These are phyloP conservation scores for Actinernus sp. DNA, from an alignment of 92 coral and sea anemone species.

Conservation along the genomic window DNA sequence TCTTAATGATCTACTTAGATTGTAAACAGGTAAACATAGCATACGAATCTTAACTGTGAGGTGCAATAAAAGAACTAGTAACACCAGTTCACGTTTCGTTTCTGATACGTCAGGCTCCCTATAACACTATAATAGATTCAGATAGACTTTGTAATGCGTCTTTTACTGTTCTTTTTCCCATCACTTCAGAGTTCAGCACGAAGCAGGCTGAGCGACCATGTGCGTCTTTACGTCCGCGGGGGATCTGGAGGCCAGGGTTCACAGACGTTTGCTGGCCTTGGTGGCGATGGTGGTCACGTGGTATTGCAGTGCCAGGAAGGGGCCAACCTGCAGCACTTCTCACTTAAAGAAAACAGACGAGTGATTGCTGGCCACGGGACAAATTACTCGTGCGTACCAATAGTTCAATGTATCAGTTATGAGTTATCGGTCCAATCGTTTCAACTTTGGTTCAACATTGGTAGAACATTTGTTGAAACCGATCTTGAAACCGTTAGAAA, in stretches of 20 bases:
- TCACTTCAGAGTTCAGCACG: constrained; percentile 62
- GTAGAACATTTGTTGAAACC: too few relatives aligned
- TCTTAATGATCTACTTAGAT: too few relatives aligned
- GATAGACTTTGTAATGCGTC: neutral
- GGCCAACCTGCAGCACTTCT: constrained; percentile 81
- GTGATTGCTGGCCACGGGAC: constrained; percentile 89
- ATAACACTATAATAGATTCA: too few relatives aligned
- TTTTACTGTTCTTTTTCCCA: neutral
- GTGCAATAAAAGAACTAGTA: too few relatives aligned
- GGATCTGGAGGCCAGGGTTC: constrained; percentile 99
- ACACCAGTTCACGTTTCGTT: too few relatives aligned
- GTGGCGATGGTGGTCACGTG: constrained; percentile 98
- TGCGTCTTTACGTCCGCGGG: constrained; percentile 87
- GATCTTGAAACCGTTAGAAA: too few relatives aligned
- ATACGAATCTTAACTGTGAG: too few relatives aligned
- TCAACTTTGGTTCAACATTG: too few relatives aligned
- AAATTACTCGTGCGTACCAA: constrained; percentile 82
- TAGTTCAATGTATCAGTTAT: too few relatives aligned
- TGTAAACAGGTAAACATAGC: too few relatives aligned
- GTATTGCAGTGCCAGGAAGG: constrained; percentile 77
- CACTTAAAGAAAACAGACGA: constrained; percentile 88
- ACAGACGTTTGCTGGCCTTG: constrained; percentile 84
- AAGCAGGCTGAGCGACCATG: constrained; percentile 77
- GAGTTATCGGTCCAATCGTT: too few relatives aligned
- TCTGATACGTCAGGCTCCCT: too few relatives aligned